phyloP scores from a whole-genome alignment of 2,888 invertebrate species.

The Andrena praecox region DNA sequence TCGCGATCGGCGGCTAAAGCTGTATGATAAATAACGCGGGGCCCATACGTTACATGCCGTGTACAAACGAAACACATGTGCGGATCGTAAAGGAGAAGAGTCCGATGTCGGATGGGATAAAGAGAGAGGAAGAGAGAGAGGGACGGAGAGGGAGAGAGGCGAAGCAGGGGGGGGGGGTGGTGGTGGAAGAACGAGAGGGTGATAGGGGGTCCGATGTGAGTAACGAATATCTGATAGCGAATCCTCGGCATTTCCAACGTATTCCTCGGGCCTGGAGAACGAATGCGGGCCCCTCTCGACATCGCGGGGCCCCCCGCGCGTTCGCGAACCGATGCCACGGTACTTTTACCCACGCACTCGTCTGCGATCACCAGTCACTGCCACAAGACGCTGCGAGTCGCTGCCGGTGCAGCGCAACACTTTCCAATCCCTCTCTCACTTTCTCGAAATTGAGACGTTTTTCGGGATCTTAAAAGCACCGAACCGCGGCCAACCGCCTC shows the following conservation, averaged over 20 bases:
- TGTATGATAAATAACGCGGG: conserved; percentile 72
- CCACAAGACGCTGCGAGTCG: not conserved
- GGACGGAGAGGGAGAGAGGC: conserved; percentile 4
- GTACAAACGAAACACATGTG: conserved; percentile 73
- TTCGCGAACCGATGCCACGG: conserved; percentile 64
- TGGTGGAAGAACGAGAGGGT: conserved; percentile 9
- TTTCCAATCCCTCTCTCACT: conserved; percentile 1
- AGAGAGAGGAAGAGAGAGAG: conserved; percentile 27
- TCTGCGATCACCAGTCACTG: conserved; percentile 54
- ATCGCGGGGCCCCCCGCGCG: conserved; percentile 72
- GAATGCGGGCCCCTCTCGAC: conserved; percentile 75
- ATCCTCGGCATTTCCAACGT: conserved; percentile 74
- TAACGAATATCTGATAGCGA: conserved; percentile 79
- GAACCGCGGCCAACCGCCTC: too few relatives aligned
- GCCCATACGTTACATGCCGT: conserved; percentile 72
- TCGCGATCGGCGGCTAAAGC: conserved; percentile 70
- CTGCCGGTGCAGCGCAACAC: not conserved
- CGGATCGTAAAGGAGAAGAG: conserved; percentile 66
- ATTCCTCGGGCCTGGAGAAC: conserved; percentile 68
- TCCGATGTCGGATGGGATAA: conserved; percentile 61
- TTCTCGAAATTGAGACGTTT: not conserved
- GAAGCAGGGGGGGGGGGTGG: not conserved
- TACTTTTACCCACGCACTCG: conserved; percentile 75
- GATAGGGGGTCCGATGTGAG: conserved; percentile 67
- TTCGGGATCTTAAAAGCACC: not conserved